These are phyloP conservation scores for Acanthornis magna DNA, from an alignment of 2,797 vertebrate species.

Conservation along the genomic window DNA sequence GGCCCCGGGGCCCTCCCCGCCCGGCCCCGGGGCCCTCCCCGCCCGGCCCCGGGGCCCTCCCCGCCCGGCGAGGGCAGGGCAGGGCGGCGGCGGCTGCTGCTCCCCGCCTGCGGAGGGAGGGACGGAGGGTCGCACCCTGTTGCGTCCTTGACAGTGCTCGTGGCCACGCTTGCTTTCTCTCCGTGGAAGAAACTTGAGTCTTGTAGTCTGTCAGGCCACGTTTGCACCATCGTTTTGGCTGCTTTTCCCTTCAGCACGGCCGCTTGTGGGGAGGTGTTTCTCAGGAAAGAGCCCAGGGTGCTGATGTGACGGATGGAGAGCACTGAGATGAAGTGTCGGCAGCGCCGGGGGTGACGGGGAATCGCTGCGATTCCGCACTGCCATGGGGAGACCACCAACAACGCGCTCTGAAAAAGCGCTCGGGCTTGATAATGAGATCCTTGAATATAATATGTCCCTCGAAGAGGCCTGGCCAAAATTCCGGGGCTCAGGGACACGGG, in stretches of 20 bases:
- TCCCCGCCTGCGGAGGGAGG: not conserved
- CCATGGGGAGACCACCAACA: accelerated
- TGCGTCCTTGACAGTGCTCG: accelerated
- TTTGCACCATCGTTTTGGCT: accelerated
- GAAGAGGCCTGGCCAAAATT: not conserved
- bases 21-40: not conserved
- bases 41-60: not conserved
- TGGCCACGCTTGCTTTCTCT: accelerated
- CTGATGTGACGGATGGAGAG: too few relatives aligned
- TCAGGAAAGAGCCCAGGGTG: accelerated
- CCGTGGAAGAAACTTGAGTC: accelerated
- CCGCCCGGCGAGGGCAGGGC: not conserved
- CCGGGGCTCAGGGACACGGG: not conserved
- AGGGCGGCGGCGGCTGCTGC: accelerated
- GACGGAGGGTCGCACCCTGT: accelerated
- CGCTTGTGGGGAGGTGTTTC: accelerated
- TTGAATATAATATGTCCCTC: accelerated
- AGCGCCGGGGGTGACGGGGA: accelerated
- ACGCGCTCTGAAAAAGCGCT: not conserved
- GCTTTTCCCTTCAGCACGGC: not conserved
- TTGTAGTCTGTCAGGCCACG: not conserved
- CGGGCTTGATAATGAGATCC: accelerated
- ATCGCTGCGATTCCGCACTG: accelerated
- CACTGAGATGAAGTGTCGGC: accelerated
- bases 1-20: not conserved